Evolutionary conservation across 2,888 invertebrate species (phyloP).

Genomic region (Steromphala cineraria): DNA sequence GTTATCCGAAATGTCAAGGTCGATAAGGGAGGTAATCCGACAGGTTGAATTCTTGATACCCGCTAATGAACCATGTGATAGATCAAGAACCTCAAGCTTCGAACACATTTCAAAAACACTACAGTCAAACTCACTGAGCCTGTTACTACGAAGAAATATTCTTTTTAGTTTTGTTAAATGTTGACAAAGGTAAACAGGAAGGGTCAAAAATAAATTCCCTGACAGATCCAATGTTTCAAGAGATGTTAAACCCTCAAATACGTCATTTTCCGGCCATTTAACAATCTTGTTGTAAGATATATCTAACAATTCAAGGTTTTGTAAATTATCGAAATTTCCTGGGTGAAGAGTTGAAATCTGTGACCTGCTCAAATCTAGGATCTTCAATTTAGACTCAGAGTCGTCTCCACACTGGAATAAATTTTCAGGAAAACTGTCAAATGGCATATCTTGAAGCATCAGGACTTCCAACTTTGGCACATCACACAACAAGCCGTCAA

Average conservation of each 20-base stretch:
- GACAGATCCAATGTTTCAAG: neutral
- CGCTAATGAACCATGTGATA: neutral
- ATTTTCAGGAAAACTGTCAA: conserved; percentile 11
- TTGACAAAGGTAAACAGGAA: neutral
- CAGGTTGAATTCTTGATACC: neutral
- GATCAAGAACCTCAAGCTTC: neutral
- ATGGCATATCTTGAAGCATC: conserved; percentile 1
- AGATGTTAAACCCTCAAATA: neutral
- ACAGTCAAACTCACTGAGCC: neutral
- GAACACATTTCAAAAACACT: neutral
- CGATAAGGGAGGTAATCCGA: neutral
- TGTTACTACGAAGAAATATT: neutral
- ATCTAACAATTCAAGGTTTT: neutral
- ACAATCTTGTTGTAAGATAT: neutral
- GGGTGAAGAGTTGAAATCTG: neutral
- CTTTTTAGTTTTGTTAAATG: neutral
- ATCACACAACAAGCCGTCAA: conserved; percentile 20
- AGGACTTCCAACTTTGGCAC: conserved; percentile 23
- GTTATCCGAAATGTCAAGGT: neutral
- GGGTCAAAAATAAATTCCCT: neutral
- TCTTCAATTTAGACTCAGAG: neutral
- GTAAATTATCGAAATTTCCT: neutral
- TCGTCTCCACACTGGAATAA: conserved; percentile 20
- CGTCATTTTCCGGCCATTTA: neutral
- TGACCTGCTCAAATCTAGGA: neutral